These are phyloP conservation scores for Paraplagusia blochii DNA, from an alignment of 2,113 vertebrate genomes.

Conservation along the genomic window DNA sequence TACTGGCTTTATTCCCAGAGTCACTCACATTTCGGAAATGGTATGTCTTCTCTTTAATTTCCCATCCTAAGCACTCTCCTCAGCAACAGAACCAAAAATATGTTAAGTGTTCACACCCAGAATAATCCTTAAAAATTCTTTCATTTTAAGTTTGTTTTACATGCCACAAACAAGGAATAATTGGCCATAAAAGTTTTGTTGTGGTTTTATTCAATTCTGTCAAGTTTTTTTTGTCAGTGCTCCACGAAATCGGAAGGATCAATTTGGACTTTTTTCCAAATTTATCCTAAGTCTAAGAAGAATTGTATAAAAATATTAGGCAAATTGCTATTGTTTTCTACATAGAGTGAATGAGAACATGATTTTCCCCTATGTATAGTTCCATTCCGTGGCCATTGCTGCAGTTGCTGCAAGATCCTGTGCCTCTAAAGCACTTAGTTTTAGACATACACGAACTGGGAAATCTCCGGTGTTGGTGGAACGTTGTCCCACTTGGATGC, in stretches of 20 bases:
- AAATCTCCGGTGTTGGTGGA: slow-evolving; percentile 12
- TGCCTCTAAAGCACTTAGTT: slow-evolving; percentile 57
- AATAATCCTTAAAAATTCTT: slow-evolving; percentile 25
- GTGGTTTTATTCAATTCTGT: too few relatives aligned
- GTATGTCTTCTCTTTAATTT: slow-evolving; percentile 31
- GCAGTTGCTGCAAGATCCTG: slow-evolving; percentile 39
- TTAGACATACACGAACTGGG: slow-evolving; percentile 16
- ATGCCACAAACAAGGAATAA: too few relatives aligned
- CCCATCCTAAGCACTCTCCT: slow-evolving; percentile 22
- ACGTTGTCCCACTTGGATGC: slow-evolving; percentile 32
- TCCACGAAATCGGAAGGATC: too few relatives aligned
- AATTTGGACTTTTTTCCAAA: too few relatives aligned
- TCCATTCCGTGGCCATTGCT: slow-evolving; percentile 41
- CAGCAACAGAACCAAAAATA: slow-evolving; percentile 56
- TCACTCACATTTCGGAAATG: slow-evolving; percentile 7
- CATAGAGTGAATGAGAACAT: slow-evolving; percentile 26
- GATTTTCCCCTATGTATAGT: slow-evolving; percentile 31
- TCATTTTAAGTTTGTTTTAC: too few relatives aligned
- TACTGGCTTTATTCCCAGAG: slow-evolving; percentile 3
- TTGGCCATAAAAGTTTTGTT: too few relatives aligned
- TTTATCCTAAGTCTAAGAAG: too few relatives aligned
- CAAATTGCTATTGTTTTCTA: slow-evolving; percentile 57
- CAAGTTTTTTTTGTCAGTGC: too few relatives aligned
- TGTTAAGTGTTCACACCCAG: slow-evolving; percentile 21
- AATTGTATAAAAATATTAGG: too few relatives aligned